These are phyloP conservation scores for Nebria brevicollis DNA, from an alignment of 2,888 invertebrate species.

Conservation along the genomic window DNA sequence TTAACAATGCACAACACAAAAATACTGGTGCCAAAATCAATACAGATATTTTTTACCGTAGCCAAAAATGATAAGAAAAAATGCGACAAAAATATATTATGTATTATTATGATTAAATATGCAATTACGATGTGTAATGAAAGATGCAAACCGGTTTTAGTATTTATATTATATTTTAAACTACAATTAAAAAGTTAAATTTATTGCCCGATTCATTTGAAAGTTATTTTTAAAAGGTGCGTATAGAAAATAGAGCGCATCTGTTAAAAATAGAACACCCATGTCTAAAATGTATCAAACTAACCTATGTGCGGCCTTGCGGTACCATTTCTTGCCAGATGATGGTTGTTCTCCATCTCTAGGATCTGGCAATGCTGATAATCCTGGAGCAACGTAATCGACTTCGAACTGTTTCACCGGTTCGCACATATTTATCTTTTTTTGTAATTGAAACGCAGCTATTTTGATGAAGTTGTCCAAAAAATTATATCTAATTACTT, in stretches of 20 bases:
- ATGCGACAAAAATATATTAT: neutral
- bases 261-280: slow-evolving; percentile 24
- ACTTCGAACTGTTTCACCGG: slow-evolving; percentile 28
- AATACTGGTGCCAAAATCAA: neutral
- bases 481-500: neutral
- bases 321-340: slow-evolving; percentile 66
- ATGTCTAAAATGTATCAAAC: slow-evolving; percentile 49
- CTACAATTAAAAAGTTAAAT: too few species aligned
- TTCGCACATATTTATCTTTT: slow-evolving; percentile 27
- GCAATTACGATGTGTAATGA: neutral
- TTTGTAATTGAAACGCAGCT: neutral
- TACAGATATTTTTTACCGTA: neutral
- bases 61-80: neutral
- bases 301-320: slow-evolving; percentile 68
- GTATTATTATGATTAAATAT: neutral
- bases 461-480: neutral
- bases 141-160: neutral
- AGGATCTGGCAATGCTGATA: slow-evolving; percentile 37
- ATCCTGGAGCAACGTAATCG: slow-evolving; percentile 39
- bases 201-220: neutral
- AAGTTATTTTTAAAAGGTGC: neutral
- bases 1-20: neutral
- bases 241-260: neutral
- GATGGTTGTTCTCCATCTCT: slow-evolving; percentile 57
- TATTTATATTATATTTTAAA: too few species aligned